A percentile compares a stretch with the other conserved stretches of the same genome.
phyloP scores from a whole-genome alignment of 2,797 vertebrate species.

The Lophius americanus region DNA sequence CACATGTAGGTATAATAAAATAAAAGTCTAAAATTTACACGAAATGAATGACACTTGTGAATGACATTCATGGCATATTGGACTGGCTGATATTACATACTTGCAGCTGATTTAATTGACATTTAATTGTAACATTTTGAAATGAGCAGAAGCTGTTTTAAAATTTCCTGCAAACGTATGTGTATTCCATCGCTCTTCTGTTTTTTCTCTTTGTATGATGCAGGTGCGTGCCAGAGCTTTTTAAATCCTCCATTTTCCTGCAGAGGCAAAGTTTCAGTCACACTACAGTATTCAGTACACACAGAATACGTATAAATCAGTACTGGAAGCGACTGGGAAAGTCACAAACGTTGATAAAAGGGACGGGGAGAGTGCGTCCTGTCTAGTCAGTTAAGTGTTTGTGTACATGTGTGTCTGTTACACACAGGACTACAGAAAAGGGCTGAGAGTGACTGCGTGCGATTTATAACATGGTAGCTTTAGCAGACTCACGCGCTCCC shows the following conservation, averaged over 20 bases:
- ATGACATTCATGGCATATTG: conserved; percentile 9
- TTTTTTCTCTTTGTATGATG: too few species aligned
- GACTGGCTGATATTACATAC: neutral
- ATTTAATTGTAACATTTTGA: too few species aligned
- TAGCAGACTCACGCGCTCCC: conserved; percentile 5
- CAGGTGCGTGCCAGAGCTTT: too few species aligned
- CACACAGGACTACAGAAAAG: conserved; percentile 22
- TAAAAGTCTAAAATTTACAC: conserved; percentile 2
- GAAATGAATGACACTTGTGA: neutral
- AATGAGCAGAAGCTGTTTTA: too few species aligned
- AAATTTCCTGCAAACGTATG: too few species aligned
- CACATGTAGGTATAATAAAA: too few species aligned
- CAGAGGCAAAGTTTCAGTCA: conserved; percentile 7
- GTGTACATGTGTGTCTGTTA: too few species aligned
- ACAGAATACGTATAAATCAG: conserved; percentile 14
- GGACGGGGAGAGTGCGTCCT: too few species aligned
- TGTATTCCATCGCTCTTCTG: too few species aligned
- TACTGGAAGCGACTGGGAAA: conserved; percentile 11
- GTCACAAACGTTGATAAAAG: too few species aligned
- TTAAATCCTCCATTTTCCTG: neutral
- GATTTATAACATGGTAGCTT: neutral
- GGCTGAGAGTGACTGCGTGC: neutral
- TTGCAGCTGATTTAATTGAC: too few species aligned
- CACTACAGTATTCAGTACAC: conserved; percentile 9
- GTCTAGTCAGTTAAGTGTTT: too few species aligned